Percentiles rank a stretch among this genome's conserved stretches.
These are phyloP conservation scores for Drosophila triauraria DNA, from an alignment of 1,140 invertebrate species.

Conservation along the genomic window DNA sequence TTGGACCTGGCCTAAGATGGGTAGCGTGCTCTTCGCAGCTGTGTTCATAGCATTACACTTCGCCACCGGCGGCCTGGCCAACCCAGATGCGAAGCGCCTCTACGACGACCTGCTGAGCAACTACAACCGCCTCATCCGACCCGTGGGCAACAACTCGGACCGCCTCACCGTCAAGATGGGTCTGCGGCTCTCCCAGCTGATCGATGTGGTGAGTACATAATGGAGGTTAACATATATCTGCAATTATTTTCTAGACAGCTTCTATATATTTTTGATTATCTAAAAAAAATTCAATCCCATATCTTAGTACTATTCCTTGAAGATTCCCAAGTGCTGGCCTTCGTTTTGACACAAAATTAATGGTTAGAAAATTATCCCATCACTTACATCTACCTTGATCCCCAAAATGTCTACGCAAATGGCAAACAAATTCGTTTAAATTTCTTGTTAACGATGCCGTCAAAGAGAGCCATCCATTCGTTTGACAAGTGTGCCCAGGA, in stretches of 20 bases:
- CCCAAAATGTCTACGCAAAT: constrained; percentile 19
- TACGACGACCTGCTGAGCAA: constrained; percentile 98
- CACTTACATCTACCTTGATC: constrained; percentile 6
- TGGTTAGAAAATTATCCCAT: constrained; percentile 1
- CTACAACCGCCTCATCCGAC: constrained; percentile 98
- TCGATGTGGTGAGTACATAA: constrained; percentile 96
- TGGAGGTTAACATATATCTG: no score
- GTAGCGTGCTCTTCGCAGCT: constrained; percentile 90
- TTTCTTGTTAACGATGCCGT: constrained; percentile 47
- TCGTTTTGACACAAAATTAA: constrained; percentile 17
- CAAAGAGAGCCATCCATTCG: constrained; percentile 47
- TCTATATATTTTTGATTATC: not conserved
- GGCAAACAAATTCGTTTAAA: constrained; percentile 31
- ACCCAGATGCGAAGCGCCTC: constrained; percentile 96
- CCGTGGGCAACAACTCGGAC: constrained; percentile 98
- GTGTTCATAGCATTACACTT: constrained; percentile 89
- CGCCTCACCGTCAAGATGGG: constrained; percentile 98
- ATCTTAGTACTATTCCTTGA: not conserved
- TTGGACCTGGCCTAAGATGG: constrained; percentile 93
- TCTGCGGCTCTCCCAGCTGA: constrained; percentile 97
- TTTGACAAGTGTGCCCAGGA: constrained; percentile 39
- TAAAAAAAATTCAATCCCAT: not conserved
- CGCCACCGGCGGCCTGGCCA: constrained; percentile 89
- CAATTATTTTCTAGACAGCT: not conserved
- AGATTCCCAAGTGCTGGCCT: not conserved